Conservation (phyloP, 2,113 vertebrate genomes). For the Etheostoma cragini region DNA sequence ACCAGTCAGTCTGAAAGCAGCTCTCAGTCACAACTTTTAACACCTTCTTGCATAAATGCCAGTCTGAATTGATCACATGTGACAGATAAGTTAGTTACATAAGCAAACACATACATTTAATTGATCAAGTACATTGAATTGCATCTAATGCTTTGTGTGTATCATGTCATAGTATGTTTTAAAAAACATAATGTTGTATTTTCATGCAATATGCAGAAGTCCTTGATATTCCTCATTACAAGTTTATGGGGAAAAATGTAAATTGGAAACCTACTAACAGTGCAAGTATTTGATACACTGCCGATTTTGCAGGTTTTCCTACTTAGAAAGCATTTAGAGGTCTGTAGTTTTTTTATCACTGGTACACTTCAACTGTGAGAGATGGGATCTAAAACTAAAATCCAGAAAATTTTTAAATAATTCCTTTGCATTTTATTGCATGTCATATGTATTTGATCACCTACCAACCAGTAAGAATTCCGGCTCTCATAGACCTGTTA, state of each 20-base stretch:
- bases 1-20: constrained; percentile 50
- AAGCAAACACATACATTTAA: constrained; percentile 14
- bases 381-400: no score
- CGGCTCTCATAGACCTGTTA: no score
- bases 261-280: background rate
- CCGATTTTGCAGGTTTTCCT: no score
- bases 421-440: no score
- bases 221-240: background rate
- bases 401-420: no score
- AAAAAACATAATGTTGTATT: background rate
- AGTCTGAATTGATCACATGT: constrained; percentile 57
- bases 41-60: constrained; percentile 60
- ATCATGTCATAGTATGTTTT: background rate
- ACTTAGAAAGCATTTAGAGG: no score
- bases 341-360: no score
- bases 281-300: no score
- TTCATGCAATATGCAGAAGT: background rate
- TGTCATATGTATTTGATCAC: no score
- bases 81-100: constrained; percentile 48
- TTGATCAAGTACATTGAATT: constrained; percentile 32
- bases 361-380: no score
- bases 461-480: no score
- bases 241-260: background rate
- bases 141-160: constrained; percentile 15
- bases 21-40: constrained; percentile 56